phyloP scores from a whole-genome alignment of 2,113 vertebrate genomes.

The Cinclus mexicanus region DNA sequence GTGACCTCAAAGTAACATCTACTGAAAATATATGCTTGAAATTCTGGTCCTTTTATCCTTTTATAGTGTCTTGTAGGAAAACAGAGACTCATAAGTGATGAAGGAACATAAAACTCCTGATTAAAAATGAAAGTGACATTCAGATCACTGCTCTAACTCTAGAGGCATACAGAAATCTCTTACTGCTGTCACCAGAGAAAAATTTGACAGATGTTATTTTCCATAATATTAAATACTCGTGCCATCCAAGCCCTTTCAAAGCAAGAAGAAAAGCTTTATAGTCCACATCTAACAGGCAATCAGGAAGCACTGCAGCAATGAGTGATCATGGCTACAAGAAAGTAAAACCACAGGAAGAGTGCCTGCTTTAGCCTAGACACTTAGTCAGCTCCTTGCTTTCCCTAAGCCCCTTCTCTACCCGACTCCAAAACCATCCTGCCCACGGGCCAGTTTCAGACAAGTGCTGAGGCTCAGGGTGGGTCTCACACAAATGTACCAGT shows the following conservation, averaged over 20 bases:
- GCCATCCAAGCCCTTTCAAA: neutral
- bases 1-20: neutral
- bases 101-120: neutral
- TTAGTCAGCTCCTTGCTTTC: neutral
- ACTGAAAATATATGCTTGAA: neutral
- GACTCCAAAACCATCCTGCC: neutral
- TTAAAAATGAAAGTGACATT: neutral
- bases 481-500: neutral
- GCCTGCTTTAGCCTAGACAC: neutral
- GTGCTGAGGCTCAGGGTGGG: neutral
- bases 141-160: neutral
- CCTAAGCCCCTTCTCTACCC: neutral
- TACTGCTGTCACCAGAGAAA: neutral
- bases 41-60: neutral
- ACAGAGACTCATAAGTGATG: neutral
- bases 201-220: neutral
- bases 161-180: neutral
- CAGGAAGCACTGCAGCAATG: neutral
- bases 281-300: neutral
- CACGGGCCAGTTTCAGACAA: neutral
- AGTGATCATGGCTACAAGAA: neutral
- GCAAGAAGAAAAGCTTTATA: neutral
- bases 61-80: fast-evolving
- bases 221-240: neutral
- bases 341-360: neutral